phyloP scores from a whole-genome alignment of 1,140 invertebrate species.

The Pseudomyrmex dendroicus region DNA sequence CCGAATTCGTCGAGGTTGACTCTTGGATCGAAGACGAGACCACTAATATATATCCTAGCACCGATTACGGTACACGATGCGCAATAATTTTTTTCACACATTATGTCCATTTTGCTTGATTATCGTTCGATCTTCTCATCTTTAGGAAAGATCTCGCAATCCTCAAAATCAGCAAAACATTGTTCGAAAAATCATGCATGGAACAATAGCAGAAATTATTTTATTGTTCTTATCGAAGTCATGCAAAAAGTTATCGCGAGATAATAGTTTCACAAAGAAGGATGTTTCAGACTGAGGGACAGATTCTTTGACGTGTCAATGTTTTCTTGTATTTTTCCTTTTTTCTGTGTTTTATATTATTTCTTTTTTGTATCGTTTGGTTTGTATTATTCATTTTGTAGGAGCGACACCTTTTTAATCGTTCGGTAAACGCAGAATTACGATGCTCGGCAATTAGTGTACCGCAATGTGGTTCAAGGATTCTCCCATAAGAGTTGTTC shows the following conservation, averaged over 20 bases:
- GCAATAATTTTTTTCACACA: neutral
- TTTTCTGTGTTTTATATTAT: neutral
- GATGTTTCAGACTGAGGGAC: neutral
- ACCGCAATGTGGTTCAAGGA: slow-evolving; percentile 58
- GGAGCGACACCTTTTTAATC: neutral
- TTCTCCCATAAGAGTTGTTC: slow-evolving; percentile 35
- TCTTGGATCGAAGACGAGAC: slow-evolving; percentile 93
- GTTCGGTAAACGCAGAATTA: slow-evolving; percentile 34
- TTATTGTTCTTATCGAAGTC: slow-evolving; percentile 7
- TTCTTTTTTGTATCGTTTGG: neutral
- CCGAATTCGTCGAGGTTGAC: slow-evolving; percentile 93
- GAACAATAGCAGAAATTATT: neutral
- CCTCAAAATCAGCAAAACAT: neutral
- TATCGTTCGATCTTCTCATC: slow-evolving; percentile 13
- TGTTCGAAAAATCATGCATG: neutral
- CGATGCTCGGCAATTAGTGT: slow-evolving; percentile 17
- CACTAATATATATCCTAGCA: slow-evolving; percentile 88
- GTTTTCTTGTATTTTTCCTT: slow-evolving; percentile 3
- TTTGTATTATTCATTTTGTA: neutral
- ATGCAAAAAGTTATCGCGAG: neutral
- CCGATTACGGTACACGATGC: slow-evolving; percentile 88
- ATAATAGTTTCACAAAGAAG: neutral
- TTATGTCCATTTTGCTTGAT: slow-evolving; percentile 3
- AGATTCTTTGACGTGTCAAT: neutral
- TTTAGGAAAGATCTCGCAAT: neutral